Conservation (phyloP, 2,113 vertebrate genomes). For the Sclerurus mexicanus region DNA sequence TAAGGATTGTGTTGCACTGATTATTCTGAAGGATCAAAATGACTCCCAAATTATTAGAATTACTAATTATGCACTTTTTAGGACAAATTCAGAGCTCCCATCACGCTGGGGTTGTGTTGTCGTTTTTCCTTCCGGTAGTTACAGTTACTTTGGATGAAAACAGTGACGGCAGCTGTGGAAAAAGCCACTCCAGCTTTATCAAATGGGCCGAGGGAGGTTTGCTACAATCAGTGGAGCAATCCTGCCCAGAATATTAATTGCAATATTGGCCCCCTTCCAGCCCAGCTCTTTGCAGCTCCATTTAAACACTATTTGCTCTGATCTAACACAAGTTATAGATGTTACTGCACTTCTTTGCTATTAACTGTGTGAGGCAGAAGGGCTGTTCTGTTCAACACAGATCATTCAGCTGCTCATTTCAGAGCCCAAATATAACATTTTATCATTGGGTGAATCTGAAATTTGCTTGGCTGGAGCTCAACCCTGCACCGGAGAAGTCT, state of each 20-base stretch:
- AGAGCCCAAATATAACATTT: neutral
- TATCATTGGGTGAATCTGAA: neutral
- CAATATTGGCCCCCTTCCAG: neutral
- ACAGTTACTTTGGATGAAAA: neutral
- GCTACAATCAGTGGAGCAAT: neutral
- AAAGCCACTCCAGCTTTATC: neutral
- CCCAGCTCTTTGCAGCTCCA: neutral
- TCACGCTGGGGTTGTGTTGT: accelerated
- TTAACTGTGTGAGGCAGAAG: neutral
- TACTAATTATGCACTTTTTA: neutral
- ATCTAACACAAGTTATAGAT: neutral
- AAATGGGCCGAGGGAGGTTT: neutral
- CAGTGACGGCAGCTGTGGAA: neutral
- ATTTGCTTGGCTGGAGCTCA: neutral
- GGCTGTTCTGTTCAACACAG: neutral
- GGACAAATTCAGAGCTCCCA: neutral
- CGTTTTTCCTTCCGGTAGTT: neutral
- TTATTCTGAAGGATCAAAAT: neutral
- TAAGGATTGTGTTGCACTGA: accelerated
- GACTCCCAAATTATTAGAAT: neutral
- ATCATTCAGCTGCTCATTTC: neutral
- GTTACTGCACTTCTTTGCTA: neutral
- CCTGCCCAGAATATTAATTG: slow-evolving; percentile 6
- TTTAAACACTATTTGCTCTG: neutral
- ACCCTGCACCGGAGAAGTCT: neutral